Conservation (phyloP, 1,140 invertebrate species). For the Antheraea mylitta region DNA sequence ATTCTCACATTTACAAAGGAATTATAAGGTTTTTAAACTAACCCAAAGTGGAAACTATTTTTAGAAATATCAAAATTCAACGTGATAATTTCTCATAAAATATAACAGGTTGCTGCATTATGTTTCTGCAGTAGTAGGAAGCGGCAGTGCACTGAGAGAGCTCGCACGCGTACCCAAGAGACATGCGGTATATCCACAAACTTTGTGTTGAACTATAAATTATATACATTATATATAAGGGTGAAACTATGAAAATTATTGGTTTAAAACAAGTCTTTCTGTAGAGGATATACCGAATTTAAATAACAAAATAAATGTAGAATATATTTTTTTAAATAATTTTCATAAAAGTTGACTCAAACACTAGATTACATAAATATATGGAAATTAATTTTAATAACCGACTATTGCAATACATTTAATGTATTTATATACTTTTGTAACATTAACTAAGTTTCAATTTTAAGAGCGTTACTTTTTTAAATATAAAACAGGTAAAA, state of each 20-base stretch:
- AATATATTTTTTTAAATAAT: too few relatives aligned
- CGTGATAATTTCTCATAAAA: conserved; percentile 1
- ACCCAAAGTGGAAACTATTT: neutral
- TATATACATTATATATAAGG: conserved; percentile 8
- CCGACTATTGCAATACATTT: too few relatives aligned
- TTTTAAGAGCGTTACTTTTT: too few relatives aligned
- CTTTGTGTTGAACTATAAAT: conserved; percentile 17
- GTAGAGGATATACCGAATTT: neutral
- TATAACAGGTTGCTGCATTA: neutral
- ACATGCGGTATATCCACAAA: neutral
- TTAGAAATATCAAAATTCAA: neutral
- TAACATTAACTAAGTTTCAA: too few relatives aligned
- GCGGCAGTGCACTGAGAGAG: neutral
- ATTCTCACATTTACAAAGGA: too few relatives aligned
- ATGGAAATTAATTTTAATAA: too few relatives aligned
- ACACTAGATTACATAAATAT: too few relatives aligned
- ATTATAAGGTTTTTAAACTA: too few relatives aligned
- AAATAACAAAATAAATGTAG: neutral
- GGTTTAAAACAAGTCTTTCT: neutral
- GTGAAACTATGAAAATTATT: neutral
- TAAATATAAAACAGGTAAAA: too few relatives aligned
- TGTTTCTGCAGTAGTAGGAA: neutral
- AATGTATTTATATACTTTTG: too few relatives aligned
- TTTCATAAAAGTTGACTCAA: too few relatives aligned
- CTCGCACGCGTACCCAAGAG: neutral